Evolutionary conservation across 1,140 invertebrate species (phyloP).

Genomic region (Halotydeus destructor): DNA sequence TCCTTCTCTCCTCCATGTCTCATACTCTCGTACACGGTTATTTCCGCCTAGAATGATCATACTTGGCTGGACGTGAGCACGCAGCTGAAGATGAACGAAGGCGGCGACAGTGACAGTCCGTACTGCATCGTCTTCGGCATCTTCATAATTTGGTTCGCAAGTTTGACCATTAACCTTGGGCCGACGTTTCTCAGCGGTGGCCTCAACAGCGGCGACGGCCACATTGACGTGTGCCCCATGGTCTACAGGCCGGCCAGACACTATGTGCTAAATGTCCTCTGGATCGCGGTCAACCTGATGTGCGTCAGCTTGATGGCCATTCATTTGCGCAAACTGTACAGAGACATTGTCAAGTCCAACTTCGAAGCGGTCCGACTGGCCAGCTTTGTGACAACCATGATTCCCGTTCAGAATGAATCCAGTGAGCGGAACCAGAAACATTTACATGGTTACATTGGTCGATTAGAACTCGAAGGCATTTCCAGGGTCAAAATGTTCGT

Average conservation of each 20-base stretch:
- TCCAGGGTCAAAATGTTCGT: conserved; percentile 57
- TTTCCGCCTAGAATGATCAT: too few species aligned
- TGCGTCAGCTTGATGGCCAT: conserved; percentile 63
- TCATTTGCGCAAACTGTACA: conserved; percentile 58
- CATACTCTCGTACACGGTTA: too few species aligned
- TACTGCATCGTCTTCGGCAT: conserved; percentile 75
- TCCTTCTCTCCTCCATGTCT: too few species aligned
- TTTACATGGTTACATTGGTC: conserved; percentile 48
- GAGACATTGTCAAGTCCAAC: conserved; percentile 51
- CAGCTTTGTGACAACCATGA: conserved; percentile 46
- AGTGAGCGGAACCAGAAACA: conserved; percentile 24
- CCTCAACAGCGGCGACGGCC: conserved; percentile 40
- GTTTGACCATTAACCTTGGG: conserved; percentile 64
- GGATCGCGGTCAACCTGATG: conserved; percentile 67
- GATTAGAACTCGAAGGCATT: conserved; percentile 44
- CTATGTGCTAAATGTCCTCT: conserved; percentile 67
- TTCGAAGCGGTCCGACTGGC: conserved; percentile 45
- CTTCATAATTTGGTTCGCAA: conserved; percentile 72
- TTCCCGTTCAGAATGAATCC: conserved; percentile 31
- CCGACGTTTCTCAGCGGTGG: conserved; percentile 69
- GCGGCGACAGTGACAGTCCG: conserved; percentile 35
- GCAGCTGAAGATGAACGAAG: conserved; percentile 5
- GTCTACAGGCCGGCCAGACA: conserved; percentile 50
- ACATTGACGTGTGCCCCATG: conserved; percentile 55
- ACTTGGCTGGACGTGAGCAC: too few species aligned